Evolutionary conservation across 1,140 invertebrate genomes (phyloP), one percentile per base, ranked within the genome.

Genomic region (Cotesia chilonis): DNA sequence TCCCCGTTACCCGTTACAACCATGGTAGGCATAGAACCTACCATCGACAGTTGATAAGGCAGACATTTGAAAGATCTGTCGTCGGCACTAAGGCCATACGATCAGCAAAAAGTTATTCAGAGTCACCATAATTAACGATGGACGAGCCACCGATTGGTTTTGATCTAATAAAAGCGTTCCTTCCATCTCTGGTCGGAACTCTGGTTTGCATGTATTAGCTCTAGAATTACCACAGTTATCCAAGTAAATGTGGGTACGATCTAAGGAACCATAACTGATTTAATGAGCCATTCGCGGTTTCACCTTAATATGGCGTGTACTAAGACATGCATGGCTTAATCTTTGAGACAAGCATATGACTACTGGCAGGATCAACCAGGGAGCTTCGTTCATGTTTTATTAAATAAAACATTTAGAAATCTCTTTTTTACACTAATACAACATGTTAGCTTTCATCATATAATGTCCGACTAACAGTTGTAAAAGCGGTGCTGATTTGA

Each of bases 181-280:
- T 92, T 86, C 89, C 89, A 88, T 88, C 87, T 87, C 87, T 88
- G 89, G 89, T 90, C 88, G 88, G 89, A 88, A 88, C 87, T 90
- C 88, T 88, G 72, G 86, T 89, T 89, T 90, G 91, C 92, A 93
- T 91, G 92, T 93, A 92, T 93, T 92, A 92, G 91, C 92, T 93
- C 92, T 92, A 93, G 91, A 67, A 67, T 67, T 93, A 90, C 92
- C 91, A 93, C 93, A 92, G 93, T 94, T 95, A 94, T 94, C 93
- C 92, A 93, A 90, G 91, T 93, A 93, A 89, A 83, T 85, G 85
- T 87, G 84, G 79, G 80, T 89, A 67, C 65, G 55, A 76, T 76
- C 68, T 73, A 75, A 77, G 68, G 51, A 67, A 67, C 65, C 63
- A 65, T 65, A 83, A 85, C 86, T 66, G 64, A 47, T 66, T 66